Conservation (phyloP, 2,113 vertebrate genomes). For the Heterotis niloticus region DNA sequence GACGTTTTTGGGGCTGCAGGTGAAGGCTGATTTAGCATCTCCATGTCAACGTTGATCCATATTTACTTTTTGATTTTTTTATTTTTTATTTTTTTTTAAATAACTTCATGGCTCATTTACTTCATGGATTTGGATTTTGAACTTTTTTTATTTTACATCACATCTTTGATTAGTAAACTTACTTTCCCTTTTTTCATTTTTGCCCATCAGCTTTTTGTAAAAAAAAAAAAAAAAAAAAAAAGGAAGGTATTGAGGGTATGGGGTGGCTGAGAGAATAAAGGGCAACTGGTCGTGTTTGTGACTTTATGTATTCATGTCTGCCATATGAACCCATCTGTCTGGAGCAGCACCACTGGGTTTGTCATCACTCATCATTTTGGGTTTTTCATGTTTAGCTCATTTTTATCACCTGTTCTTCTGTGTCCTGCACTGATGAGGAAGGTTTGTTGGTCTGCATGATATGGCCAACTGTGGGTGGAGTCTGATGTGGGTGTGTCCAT, state of each 20-base stretch:
- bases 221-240: too few relatives aligned
- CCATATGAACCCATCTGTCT: background rate
- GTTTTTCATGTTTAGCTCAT: background rate
- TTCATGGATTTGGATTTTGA: background rate
- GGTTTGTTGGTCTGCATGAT: background rate
- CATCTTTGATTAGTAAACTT: too few relatives aligned
- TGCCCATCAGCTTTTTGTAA: background rate
- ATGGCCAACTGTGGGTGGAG: background rate
- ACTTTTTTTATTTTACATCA: slow-evolving; percentile 1
- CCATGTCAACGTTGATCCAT: slow-evolving; percentile 40
- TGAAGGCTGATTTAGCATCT: slow-evolving; percentile 88
- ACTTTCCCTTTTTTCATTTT: background rate
- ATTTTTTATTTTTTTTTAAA: background rate
- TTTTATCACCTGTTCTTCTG: background rate
- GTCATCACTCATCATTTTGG: background rate
- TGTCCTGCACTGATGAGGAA: background rate
- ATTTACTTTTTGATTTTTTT: slow-evolving; percentile 22
- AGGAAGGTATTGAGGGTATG: background rate
- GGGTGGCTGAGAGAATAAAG: background rate
- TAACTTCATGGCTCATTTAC: slow-evolving; percentile 32
- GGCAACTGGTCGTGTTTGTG: background rate
- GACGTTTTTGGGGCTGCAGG: slow-evolving; percentile 92
- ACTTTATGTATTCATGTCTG: background rate
- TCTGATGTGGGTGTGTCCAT: background rate
- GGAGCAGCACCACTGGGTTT: background rate